phyloP scores from a whole-genome alignment of 2,113 vertebrate species.

The Cyanoramphus novaezelandiae region DNA sequence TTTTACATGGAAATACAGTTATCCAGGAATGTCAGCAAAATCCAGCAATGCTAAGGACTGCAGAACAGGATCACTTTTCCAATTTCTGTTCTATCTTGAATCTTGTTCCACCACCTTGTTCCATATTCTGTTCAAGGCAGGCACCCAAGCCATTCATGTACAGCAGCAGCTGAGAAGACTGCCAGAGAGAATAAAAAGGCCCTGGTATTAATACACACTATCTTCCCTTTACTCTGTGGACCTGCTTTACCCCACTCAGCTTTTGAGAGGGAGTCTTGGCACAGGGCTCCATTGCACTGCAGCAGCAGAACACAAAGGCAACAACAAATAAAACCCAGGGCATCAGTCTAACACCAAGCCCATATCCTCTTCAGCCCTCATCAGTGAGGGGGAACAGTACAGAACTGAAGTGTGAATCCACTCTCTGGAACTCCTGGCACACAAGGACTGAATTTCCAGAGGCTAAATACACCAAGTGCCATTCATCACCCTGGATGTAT shows the following conservation, averaged over 20 bases:
- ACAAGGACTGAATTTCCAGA: background rate
- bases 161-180: background rate
- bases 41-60: background rate
- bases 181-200: background rate
- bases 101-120: background rate
- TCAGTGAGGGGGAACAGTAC: background rate
- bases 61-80: background rate
- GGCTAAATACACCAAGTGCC: background rate
- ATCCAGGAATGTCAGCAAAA: background rate
- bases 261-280: background rate
- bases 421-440: background rate
- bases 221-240: background rate
- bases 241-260: background rate
- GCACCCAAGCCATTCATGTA: background rate
- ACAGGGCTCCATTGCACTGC: background rate
- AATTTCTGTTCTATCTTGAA: background rate
- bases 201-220: background rate
- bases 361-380: background rate
- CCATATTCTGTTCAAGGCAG: background rate
- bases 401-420: background rate
- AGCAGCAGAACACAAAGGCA: background rate
- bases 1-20: background rate
- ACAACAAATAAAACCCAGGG: background rate
- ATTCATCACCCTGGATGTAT: background rate
- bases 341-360: background rate